Evolutionary conservation across 2,888 invertebrate genomes (phyloP).

Genomic region (Apoda limacodes): DNA sequence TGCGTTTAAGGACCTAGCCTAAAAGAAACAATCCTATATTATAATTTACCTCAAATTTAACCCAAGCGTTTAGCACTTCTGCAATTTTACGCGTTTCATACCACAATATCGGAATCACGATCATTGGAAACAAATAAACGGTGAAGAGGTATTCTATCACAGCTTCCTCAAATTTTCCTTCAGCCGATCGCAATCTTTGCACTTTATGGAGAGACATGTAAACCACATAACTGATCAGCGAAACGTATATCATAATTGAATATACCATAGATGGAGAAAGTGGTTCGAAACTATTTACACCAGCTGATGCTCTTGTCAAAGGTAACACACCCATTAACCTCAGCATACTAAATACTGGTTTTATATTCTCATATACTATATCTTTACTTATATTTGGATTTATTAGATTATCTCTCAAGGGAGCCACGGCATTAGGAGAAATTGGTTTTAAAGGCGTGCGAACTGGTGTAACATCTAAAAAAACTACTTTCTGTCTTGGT

Average conservation of each 20-base stretch:
- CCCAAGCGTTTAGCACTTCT: constrained; percentile 72
- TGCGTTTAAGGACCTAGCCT: too few relatives aligned
- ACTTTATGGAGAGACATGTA: constrained; percentile 74
- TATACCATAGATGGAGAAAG: constrained; percentile 70
- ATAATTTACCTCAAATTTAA: constrained; percentile 72
- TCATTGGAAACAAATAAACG: constrained; percentile 77
- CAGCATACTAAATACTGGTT: constrained; percentile 50
- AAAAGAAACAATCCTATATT: not conserved
- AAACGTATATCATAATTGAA: constrained; percentile 60
- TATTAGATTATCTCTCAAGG: constrained; percentile 42
- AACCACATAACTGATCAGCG: constrained; percentile 64
- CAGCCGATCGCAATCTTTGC: constrained; percentile 69
- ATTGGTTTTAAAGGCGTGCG: constrained; percentile 38
- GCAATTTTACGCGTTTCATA: constrained; percentile 76
- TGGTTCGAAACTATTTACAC: constrained; percentile 56
- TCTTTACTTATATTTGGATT: constrained; percentile 42
- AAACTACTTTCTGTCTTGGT: constrained; percentile 40
- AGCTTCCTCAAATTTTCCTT: constrained; percentile 79
- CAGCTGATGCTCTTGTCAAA: constrained; percentile 58
- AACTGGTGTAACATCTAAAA: constrained; percentile 51
- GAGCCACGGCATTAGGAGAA: constrained; percentile 38
- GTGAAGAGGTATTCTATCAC: constrained; percentile 81
- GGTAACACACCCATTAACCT: constrained; percentile 74
- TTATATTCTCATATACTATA: constrained; percentile 57
- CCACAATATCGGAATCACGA: constrained; percentile 74